Evolutionary conservation across 53 echinoderm and acorn worm genomes (phyloP).

Genomic region (Arbacia lixula): DNA sequence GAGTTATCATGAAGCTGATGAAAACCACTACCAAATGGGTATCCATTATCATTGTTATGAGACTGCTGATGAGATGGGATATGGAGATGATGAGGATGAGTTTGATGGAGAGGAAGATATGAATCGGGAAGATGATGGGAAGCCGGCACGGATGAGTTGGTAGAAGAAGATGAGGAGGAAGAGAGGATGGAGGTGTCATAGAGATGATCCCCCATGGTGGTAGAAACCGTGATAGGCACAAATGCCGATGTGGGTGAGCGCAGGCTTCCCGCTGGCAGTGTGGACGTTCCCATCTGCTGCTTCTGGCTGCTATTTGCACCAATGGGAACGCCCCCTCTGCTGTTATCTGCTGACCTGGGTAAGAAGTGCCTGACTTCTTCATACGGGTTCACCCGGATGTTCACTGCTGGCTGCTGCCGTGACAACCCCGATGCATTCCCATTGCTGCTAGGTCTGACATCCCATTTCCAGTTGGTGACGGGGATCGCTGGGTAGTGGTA

Average conservation of each 20-base stretch:
- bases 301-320: not conserved
- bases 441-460: not conserved
- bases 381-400: conserved; percentile 30
- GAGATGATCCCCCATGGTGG: conserved; percentile 50
- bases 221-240: conserved; percentile 41
- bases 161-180: conserved; percentile 51
- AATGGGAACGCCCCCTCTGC: not conserved
- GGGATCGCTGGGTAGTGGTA: conserved; percentile 34
- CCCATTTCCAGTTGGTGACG: conserved; percentile 32
- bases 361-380: conserved; percentile 27
- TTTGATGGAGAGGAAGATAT: conserved; percentile 49
- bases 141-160: conserved; percentile 19
- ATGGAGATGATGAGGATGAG: conserved; percentile 38
- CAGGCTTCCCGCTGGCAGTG: conserved; percentile 8
- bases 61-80: conserved; percentile 34
- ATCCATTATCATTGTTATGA: conserved; percentile 18
- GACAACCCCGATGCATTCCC: not conserved
- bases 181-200: conserved; percentile 56
- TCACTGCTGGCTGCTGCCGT: not conserved
- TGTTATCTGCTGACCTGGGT: conserved; percentile 1
- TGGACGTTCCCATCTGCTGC: not conserved
- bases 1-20: conserved; percentile 13
- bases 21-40: conserved; percentile 15
- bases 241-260: conserved; percentile 49
- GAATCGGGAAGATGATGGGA: conserved; percentile 29